A percentile compares a stretch with the other conserved stretches of the same genome.
phyloP scores from a whole-genome alignment of 2,113 vertebrate species.

The Callocephalon fimbriatum region DNA sequence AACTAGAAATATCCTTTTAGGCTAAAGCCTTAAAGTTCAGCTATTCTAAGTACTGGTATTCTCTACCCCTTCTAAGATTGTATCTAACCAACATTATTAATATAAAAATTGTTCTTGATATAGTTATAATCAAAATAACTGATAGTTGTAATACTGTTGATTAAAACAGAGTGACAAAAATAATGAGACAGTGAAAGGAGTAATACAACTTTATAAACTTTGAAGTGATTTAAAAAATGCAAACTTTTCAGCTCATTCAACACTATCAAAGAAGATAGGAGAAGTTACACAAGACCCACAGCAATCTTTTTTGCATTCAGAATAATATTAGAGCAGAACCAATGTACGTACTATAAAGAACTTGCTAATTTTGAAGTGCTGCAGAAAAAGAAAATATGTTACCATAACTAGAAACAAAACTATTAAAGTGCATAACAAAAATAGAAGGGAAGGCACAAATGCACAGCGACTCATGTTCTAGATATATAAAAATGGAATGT shows the following conservation, averaged over 20 bases:
- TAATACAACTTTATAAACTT: neutral
- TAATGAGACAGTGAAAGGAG: neutral
- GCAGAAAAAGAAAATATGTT: neutral
- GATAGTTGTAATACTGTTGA: rapidly evolving
- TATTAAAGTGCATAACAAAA: neutral
- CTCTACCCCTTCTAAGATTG: neutral
- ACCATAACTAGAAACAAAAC: neutral
- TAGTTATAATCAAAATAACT: neutral
- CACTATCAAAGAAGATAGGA: neutral
- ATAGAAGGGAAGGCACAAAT: neutral
- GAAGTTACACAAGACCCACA: neutral
- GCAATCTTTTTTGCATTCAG: neutral
- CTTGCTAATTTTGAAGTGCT: neutral
- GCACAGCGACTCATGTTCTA: neutral
- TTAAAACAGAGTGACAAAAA: neutral
- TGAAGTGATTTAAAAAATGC: neutral
- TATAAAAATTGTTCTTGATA: neutral
- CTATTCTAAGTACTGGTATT: neutral
- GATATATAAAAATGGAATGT: neutral
- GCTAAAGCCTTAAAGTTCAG: neutral
- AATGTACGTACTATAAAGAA: neutral
- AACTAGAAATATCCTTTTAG: neutral
- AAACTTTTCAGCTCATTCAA: neutral
- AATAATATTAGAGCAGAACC: neutral
- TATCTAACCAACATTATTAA: neutral